Percentiles rank a stretch among this genome's conserved stretches.
Evolutionary conservation across 2,797 vertebrate species (phyloP).

Genomic region (Taeniopygia guttata): DNA sequence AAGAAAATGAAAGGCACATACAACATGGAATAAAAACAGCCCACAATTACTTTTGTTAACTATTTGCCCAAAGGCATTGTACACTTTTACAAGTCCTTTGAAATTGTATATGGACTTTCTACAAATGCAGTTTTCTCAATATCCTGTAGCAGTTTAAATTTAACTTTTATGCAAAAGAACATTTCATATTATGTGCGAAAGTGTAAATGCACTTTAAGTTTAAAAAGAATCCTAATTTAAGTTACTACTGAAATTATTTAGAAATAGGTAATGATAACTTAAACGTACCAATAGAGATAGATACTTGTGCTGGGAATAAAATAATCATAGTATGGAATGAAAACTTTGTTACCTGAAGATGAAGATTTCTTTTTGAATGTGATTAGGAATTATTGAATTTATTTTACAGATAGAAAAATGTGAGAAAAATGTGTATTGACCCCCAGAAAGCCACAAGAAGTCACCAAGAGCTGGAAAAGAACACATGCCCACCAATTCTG

Average conservation of each 20-base stretch:
- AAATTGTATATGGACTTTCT: not conserved
- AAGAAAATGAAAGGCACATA: not conserved
- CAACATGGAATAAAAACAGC: not conserved
- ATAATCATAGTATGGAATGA: not conserved
- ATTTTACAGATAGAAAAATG: not conserved
- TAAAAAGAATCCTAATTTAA: not conserved
- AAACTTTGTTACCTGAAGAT: not conserved
- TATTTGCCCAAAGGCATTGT: not conserved
- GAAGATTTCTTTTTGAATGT: not conserved
- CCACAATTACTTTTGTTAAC: not conserved
- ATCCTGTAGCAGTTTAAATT: not conserved
- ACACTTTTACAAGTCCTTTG: not conserved
- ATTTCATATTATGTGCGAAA: not conserved
- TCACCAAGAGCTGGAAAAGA: not conserved
- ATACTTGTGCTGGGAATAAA: not conserved
- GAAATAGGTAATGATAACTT: not conserved
- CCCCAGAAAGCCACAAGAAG: not conserved
- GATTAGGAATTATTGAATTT: not conserved
- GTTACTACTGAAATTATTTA: not conserved
- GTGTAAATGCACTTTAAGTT: not conserved
- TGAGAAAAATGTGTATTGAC: not conserved
- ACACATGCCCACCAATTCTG: accelerated
- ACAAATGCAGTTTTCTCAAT: not conserved
- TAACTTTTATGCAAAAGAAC: not conserved
- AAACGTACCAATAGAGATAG: not conserved